Evolutionary conservation across 1,140 invertebrate genomes (phyloP).

Genomic region (Ceratosolen solmsi): DNA sequence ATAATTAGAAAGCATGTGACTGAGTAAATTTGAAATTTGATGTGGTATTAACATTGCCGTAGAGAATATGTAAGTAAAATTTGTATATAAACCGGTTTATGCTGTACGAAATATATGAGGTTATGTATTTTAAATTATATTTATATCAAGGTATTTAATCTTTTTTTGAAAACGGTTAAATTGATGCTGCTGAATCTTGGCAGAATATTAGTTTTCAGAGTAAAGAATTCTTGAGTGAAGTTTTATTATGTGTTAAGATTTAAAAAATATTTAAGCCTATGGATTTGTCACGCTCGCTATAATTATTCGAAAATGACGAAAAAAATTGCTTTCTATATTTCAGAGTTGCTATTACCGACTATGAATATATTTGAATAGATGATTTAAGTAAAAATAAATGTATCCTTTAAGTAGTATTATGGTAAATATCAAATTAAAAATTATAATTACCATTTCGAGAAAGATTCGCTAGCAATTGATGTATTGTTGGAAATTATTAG

Average conservation of each 20-base stretch:
- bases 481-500: background rate
- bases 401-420: background rate
- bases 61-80: constrained; percentile 18
- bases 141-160: constrained; percentile 18
- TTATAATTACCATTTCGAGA: background rate
- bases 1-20: background rate
- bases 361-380: background rate
- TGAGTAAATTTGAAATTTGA: background rate
- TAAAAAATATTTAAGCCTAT: background rate
- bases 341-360: background rate
- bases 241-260: constrained; percentile 12
- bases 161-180: background rate
- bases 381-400: background rate
- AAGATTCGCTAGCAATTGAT: background rate
- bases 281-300: background rate
- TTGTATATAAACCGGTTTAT: constrained; percentile 15
- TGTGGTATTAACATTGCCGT: background rate
- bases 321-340: background rate
- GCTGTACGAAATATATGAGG: background rate
- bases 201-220: background rate
- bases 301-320: background rate
- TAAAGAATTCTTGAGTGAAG: background rate
- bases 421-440: background rate
- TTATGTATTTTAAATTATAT: constrained; percentile 23
- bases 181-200: constrained; percentile 5